Percentiles rank a stretch among this genome's conserved stretches.
phyloP scores from a whole-genome alignment of 2,888 invertebrate species.

The Heliconius charithonia region DNA sequence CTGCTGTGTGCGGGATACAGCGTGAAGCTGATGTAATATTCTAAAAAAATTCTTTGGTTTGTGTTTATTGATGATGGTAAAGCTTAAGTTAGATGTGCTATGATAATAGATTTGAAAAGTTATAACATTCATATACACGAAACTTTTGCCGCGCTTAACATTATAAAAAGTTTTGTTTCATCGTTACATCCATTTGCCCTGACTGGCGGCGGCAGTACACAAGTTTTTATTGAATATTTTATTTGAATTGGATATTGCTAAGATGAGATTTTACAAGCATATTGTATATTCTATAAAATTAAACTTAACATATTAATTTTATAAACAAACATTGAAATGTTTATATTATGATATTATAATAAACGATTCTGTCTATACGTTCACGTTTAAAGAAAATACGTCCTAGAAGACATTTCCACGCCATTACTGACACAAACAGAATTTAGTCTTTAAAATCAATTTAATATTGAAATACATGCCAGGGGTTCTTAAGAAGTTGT shows the following conservation, averaged over 20 bases:
- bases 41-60: background rate
- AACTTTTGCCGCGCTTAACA: conserved; percentile 28
- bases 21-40: background rate
- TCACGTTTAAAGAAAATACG: background rate
- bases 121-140: conserved; percentile 17
- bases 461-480: background rate
- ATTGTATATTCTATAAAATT: background rate
- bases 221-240: conserved; percentile 17
- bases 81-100: background rate
- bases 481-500: conserved; percentile 31
- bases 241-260: background rate
- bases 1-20: too few species aligned
- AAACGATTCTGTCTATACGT: background rate
- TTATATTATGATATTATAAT: background rate
- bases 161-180: conserved; percentile 33
- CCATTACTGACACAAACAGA: background rate
- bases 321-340: background rate
- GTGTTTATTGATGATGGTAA: background rate
- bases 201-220: background rate
- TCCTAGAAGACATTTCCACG: background rate
- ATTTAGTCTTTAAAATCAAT: background rate
- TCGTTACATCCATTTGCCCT: conserved; percentile 16
- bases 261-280: background rate
- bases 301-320: background rate
- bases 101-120: conserved; percentile 11